Evolutionary conservation across 2,888 invertebrate species (phyloP), one percentile per base, ranked within the genome.

Genomic region (Lepidochrysops patricia): DNA sequence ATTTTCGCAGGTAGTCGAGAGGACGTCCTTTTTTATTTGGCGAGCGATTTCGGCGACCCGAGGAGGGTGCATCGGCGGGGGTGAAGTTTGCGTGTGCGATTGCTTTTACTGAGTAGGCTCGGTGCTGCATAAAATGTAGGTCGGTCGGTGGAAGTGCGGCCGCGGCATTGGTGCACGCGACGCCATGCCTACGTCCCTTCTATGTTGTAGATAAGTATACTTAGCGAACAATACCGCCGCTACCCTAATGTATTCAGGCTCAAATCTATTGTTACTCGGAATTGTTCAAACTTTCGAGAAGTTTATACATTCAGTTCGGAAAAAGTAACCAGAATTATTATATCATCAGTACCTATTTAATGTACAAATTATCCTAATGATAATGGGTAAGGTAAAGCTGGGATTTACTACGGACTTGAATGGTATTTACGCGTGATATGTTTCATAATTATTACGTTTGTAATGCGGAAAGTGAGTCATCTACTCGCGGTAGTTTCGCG

Each of bases 81-180:
- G 81, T 73, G 74, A 71, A 67, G 67, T 61, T 72, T 82, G 82
- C 80, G 82, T 84, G 80, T 71, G 67, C 71, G 70, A 72, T 67
- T 72, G 71, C 68, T 68, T 72, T 76, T 78, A 75, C 78, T 79
- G 80, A 82, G 81, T 84, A 85, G 84, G 76, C 73, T 74, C 72
- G 73, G 72, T 72, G 76, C 76, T 77, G 88, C 79, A 88, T 89
- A 89, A 88, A 83, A 89, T 88, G 83, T 89, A 86, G 89, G 89
- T 89, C 89, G 89, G 89, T 89, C 89, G 87, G 79, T 85, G 73
- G 26, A 81, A 79, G 81, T 85, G 79, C 77, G 75, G 77, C 72
- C 78, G 74, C 76, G 76, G 74, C 74, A 61, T 70, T 70, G 72
- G 73, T 66, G 74, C 77, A 87, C 86, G 86, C 87, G 81, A 86